These are phyloP conservation scores for Drosophila pegasa DNA, from an alignment of 2,888 invertebrate genomes.

Conservation along the genomic window DNA sequence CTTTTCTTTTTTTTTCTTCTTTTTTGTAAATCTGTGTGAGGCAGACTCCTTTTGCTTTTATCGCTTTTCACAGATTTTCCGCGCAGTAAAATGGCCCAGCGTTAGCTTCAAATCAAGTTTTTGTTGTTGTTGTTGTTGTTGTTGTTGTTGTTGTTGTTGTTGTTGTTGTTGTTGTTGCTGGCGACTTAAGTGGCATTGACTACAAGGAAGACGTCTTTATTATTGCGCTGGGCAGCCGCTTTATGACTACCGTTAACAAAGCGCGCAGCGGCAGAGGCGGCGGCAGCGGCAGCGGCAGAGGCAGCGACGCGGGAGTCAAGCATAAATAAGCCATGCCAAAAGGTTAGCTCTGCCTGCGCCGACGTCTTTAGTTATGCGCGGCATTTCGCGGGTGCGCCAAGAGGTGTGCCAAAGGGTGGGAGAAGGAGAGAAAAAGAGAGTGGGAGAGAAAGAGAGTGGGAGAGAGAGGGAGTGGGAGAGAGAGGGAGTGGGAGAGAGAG, in stretches of 20 bases:
- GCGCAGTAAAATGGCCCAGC: conserved; percentile 51
- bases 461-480: background rate
- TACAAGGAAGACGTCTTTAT: conserved; percentile 45
- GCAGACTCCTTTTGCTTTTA: conserved; percentile 65
- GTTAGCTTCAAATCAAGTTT: conserved; percentile 55
- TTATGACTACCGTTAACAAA: conserved; percentile 76
- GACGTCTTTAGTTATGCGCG: conserved; percentile 33
- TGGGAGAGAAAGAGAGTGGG: background rate
- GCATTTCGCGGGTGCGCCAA: conserved; percentile 51
- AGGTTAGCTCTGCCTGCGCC: conserved; percentile 39
- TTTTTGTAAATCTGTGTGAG: conserved; percentile 12
- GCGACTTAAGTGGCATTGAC: conserved; percentile 57
- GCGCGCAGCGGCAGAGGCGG: conserved; percentile 17
- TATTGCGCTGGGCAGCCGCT: conserved; percentile 46
- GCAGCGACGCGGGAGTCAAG: conserved; percentile 53
- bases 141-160: conserved; percentile 24
- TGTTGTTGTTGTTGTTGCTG: conserved; percentile 27
- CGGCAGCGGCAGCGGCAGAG: background rate
- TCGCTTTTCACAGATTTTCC: conserved; percentile 80
- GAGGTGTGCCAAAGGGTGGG: background rate
- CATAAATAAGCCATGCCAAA: conserved; percentile 61
- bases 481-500: background rate
- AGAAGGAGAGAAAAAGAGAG: background rate
- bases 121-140: conserved; percentile 7
- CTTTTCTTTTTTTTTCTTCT: background rate